These are phyloP conservation scores for Ornithoptera alexandrae DNA, from an alignment of 2,888 invertebrate genomes.

Conservation along the genomic window DNA sequence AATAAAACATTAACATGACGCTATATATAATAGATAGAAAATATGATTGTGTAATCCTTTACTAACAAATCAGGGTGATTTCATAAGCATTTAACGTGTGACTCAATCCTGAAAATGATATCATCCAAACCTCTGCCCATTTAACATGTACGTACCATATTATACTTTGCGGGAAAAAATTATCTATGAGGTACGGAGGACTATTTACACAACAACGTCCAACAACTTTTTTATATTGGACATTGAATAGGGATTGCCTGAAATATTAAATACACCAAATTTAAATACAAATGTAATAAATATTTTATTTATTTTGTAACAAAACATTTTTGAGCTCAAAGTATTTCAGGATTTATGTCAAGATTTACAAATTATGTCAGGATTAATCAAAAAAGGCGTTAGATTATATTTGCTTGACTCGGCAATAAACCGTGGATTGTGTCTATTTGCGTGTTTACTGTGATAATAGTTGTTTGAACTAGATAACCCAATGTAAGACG, in stretches of 20 bases:
- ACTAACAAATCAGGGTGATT: neutral
- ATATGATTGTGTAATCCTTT: neutral
- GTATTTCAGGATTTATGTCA: no score
- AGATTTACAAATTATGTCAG: no score
- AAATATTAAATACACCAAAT: no score
- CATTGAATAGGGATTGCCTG: no score
- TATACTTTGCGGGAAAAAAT: neutral
- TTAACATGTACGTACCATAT: neutral
- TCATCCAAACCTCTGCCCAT: constrained; percentile 34
- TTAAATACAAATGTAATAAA: no score
- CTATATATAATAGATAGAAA: no score
- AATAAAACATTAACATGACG: no score
- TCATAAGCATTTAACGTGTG: constrained; percentile 31
- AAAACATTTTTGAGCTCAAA: no score
- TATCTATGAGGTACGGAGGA: neutral
- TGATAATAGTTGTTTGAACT: neutral
- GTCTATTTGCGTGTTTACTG: neutral
- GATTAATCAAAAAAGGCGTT: no score
- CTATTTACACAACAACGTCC: neutral
- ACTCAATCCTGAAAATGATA: constrained; percentile 36
- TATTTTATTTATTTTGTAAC: no score
- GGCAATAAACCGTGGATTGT: neutral
- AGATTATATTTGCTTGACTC: no score
- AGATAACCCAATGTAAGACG: neutral
- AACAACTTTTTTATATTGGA: neutral